Conservation (phyloP, 23 tunicate species). For the Corella eumyota region DNA sequence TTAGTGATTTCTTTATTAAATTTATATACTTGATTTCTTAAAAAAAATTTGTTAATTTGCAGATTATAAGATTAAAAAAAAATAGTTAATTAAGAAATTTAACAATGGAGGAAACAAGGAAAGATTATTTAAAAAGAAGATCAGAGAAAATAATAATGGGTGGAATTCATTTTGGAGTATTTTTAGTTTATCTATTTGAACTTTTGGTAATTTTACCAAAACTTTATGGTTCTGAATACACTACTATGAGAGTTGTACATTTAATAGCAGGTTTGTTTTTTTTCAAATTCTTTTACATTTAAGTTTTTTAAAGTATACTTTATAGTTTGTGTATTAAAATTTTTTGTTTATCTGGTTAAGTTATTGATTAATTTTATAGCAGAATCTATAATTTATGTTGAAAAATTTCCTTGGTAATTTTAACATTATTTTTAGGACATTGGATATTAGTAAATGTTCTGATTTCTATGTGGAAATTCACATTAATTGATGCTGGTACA, state of each 20-base stretch:
- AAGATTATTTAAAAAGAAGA: background rate
- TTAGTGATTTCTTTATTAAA: no score
- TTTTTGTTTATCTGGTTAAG: no score
- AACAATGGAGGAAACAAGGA: slow-evolving; percentile 19
- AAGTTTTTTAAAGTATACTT: background rate
- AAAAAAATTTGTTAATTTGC: no score
- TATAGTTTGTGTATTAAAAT: background rate
- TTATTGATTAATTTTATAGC: no score
- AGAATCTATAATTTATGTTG: no score
- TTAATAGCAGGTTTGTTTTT: slow-evolving; percentile 31
- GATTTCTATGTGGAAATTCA: slow-evolving; percentile 55
- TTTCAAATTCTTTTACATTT: background rate
- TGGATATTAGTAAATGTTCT: slow-evolving; percentile 38
- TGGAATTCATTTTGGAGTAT: background rate
- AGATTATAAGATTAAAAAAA: no score
- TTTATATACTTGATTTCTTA: no score
- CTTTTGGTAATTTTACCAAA: slow-evolving; percentile 35
- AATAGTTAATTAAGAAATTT: no score
- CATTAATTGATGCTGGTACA: slow-evolving; percentile 32
- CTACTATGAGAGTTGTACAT: slow-evolving; percentile 13
- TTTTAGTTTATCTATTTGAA: slow-evolving; percentile 24
- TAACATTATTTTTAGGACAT: slow-evolving; percentile 66
- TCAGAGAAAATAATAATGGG: slow-evolving; percentile 3
- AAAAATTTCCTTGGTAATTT: no score
- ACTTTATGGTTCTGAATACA: slow-evolving; percentile 25